Evolutionary conservation across 2,797 vertebrate genomes (phyloP), one percentile per base, ranked within the genome.

Genomic region (Lepus townsendii): DNA sequence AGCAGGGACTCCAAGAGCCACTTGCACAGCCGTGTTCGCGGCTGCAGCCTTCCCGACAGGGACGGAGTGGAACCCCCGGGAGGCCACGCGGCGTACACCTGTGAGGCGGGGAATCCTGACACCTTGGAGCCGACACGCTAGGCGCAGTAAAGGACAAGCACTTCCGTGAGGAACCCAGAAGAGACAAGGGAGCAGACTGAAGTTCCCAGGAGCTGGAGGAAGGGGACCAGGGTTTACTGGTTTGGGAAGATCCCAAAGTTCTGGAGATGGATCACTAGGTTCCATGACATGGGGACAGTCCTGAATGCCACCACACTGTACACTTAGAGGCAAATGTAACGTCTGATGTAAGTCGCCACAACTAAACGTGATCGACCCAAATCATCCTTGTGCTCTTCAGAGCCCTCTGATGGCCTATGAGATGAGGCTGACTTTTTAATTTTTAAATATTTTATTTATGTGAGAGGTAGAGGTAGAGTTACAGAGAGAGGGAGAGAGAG

Each of bases 111-210:
- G 42, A 47, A 8, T 47, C 42, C 9, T 47, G 42, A 47, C 42
- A 17, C 11, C 76, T 20, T n/a, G 76, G 47, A 13, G 72, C 20
- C 32, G 22, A 5, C 3, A 11, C 2, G 22, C n/a, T 66, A 72
- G 38, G 12, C 9, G 27, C 77, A 8, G 20, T 30, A 65, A 57
- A 80, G 11, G 20, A 7, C 24, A 89, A 17, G 32, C 8, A n/a
- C 22, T 26, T n/a, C 3, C 0, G 3, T 0, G 7, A 82, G 42
- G 54, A 20, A 8, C 26, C 57, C 10, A 6, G 30, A n/a, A 60
- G 1, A 73, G 50, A 32, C 16, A 19, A 7, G 54, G 47, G 63
- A 52, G 13, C 47, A n/a, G 32, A 20, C 4, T 13, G 24, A 38
- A 9, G 4, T 47, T 1, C 5, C n/a, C 30, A 35, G 73, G n/a